phyloP scores from a whole-genome alignment of 2,888 invertebrate species.

The Zaprionus bogoriensis region DNA sequence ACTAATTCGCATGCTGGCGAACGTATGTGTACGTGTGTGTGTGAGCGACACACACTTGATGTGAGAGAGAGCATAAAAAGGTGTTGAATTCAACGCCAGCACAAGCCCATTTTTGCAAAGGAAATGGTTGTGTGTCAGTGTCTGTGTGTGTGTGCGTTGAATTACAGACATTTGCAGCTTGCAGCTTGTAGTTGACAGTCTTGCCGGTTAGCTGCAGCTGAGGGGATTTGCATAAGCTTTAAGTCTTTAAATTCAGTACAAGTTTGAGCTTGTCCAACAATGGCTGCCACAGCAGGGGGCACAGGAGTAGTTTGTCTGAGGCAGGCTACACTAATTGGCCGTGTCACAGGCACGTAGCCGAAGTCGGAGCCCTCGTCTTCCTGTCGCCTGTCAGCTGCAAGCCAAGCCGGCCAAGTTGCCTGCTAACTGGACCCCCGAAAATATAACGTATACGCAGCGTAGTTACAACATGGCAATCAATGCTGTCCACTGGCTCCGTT shows the following conservation, averaged over 20 bases:
- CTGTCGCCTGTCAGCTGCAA: slow-evolving; percentile 27
- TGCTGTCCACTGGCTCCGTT: slow-evolving; percentile 30
- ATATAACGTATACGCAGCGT: slow-evolving; percentile 45
- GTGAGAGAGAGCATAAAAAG: slow-evolving; percentile 23
- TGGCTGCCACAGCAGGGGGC: slow-evolving; percentile 23
- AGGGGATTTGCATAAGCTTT: slow-evolving; percentile 53
- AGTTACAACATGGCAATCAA: slow-evolving; percentile 59
- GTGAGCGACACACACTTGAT: slow-evolving; percentile 30
- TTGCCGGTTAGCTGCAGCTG: slow-evolving; percentile 32
- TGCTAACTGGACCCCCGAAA: slow-evolving; percentile 18
- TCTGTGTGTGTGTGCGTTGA: slow-evolving; percentile 25
- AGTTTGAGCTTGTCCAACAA: slow-evolving; percentile 13
- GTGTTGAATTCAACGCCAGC: slow-evolving; percentile 67
- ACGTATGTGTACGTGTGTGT: slow-evolving; percentile 14
- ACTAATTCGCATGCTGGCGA: slow-evolving; percentile 52
- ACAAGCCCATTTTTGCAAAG: not conserved
- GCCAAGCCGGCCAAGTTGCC: slow-evolving; percentile 1
- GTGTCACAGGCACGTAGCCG: slow-evolving; percentile 69
- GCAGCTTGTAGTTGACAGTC: slow-evolving; percentile 20
- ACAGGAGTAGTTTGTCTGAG: not conserved
- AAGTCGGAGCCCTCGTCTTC: slow-evolving; percentile 3
- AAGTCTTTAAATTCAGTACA: slow-evolving; percentile 60
- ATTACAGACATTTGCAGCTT: slow-evolving; percentile 41
- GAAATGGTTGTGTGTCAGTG: not conserved
- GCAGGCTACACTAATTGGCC: slow-evolving; percentile 68